Percentiles rank a stretch among this genome's conserved stretches.
Conservation (phyloP, 2,113 vertebrate species). For the Elephas maximus region DNA sequence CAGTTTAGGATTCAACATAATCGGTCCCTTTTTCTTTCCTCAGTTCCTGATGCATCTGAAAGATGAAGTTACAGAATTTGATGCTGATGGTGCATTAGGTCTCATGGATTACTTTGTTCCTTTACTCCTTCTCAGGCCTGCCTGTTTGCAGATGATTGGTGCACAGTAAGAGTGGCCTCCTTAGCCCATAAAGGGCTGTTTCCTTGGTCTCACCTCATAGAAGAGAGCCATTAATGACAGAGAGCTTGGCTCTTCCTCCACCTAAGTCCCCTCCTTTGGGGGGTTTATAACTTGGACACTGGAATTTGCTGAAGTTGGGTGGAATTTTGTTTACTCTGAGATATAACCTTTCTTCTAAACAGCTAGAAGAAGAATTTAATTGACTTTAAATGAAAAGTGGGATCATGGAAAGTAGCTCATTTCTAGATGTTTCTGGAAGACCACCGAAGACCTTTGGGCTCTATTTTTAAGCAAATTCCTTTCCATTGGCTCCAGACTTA, state of each 20-base stretch:
- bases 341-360: slow-evolving; percentile 46
- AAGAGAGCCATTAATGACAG: neutral
- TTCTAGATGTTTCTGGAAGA: neutral
- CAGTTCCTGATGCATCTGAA: slow-evolving; percentile 67
- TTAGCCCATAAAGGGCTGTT: slow-evolving; percentile 38
- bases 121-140: slow-evolving; percentile 39
- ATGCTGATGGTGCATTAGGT: slow-evolving; percentile 54
- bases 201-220: neutral
- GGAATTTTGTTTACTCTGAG: slow-evolving; percentile 63
- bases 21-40: slow-evolving; percentile 64
- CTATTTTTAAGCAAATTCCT: neutral
- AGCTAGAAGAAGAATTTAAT: neutral
- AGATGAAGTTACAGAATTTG: slow-evolving; percentile 56
- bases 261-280: slow-evolving; percentile 1
- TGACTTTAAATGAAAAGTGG: slow-evolving; percentile 64
- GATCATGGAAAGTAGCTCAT: neutral
- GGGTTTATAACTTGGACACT: slow-evolving; percentile 39
- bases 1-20: slow-evolving; percentile 78
- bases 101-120: neutral
- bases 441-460: neutral
- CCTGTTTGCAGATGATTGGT: neutral
- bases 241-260: neutral
- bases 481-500: neutral
- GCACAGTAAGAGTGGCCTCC: neutral
- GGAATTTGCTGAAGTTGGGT: slow-evolving; percentile 71